These are phyloP conservation scores for Chiloscyllium plagiosum DNA, from an alignment of 2,113 vertebrate genomes.

Conservation along the genomic window DNA sequence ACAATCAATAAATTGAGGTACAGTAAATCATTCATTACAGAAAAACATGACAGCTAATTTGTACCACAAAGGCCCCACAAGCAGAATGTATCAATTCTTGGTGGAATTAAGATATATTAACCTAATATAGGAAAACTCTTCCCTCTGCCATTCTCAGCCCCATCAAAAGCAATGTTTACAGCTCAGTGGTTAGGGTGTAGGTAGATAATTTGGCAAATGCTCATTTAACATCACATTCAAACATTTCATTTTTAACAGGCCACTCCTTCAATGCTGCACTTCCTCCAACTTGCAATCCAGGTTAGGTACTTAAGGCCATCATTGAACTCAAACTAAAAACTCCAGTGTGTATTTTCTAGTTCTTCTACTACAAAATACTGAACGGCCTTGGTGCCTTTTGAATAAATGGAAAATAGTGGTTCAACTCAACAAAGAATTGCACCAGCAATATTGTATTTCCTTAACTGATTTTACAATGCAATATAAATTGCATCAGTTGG, in stretches of 20 bases:
- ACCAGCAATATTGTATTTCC: not conserved
- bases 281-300: not conserved
- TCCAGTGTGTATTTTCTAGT: not conserved
- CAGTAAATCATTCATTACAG: not conserved
- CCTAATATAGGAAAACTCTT: not conserved
- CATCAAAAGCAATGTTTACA: too few species aligned
- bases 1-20: not conserved
- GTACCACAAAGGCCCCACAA: not conserved
- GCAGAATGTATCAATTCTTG: not conserved
- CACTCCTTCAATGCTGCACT: not conserved
- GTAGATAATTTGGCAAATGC: too few species aligned
- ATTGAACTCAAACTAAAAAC: not conserved
- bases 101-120: not conserved
- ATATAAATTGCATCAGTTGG: not conserved
- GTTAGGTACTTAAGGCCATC: not conserved
- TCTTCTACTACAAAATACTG: not conserved
- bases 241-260: not conserved
- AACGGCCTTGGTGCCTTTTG: not conserved
- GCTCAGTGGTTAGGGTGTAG: too few species aligned
- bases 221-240: too few species aligned
- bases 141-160: too few species aligned
- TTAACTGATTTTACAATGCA: not conserved
- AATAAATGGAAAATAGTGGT: not conserved
- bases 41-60: not conserved
- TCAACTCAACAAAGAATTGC: not conserved